Evolutionary conservation across 2,797 vertebrate species (phyloP).

Genomic region (Apogon talboti): DNA sequence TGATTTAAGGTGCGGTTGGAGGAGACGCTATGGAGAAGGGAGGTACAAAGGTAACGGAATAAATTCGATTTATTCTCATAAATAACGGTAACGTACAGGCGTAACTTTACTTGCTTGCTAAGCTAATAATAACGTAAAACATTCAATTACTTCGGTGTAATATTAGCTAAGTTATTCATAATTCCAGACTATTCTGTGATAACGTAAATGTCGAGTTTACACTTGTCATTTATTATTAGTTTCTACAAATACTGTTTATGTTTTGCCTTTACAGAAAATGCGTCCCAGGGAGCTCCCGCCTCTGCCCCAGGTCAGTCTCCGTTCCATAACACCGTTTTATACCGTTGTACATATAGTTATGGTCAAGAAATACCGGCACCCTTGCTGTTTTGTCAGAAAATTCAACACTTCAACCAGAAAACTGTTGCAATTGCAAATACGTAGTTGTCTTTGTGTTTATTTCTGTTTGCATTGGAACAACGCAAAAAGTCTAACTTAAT

Average conservation of each 20-base stretch:
- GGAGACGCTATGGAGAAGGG: slow-evolving; percentile 44
- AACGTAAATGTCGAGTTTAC: neutral
- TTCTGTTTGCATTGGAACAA: too few species aligned
- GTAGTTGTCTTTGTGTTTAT: too few species aligned
- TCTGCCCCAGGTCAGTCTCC: slow-evolving; percentile 68
- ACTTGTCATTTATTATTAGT: too few species aligned
- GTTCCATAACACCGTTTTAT: neutral
- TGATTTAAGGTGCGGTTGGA: fast-evolving
- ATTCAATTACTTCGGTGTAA: neutral
- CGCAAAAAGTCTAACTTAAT: too few species aligned
- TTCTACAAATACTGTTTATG: neutral
- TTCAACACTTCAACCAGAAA: too few species aligned
- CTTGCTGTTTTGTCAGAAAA: too few species aligned
- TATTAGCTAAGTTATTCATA: neutral
- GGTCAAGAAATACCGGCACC: too few species aligned
- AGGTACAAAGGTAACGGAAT: slow-evolving; percentile 50
- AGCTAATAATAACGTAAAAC: too few species aligned
- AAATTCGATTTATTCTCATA: neutral
- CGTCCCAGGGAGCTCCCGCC: slow-evolving; percentile 79
- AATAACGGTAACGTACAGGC: slow-evolving; percentile 7
- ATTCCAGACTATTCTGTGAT: neutral
- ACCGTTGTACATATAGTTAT: neutral
- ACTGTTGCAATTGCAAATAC: too few species aligned
- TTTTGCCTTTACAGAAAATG: slow-evolving; percentile 38
- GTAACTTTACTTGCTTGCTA: too few species aligned